Base-by-base conservation (phyloP, 2,888 invertebrate genomes). In the Calameuta filiformis region DNA sequence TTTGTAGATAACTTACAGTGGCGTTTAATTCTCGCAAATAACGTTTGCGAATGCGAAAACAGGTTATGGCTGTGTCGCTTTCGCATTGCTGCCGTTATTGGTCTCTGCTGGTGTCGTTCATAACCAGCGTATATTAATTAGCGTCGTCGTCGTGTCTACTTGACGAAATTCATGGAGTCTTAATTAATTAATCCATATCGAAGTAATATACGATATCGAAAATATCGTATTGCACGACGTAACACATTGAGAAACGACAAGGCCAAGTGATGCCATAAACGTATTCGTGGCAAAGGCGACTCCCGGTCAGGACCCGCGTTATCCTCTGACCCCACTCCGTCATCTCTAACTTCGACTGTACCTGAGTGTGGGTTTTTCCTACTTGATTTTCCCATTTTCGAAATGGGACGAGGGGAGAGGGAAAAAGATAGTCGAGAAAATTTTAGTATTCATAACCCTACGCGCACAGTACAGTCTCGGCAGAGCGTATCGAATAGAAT, bases 251-350 rank as follows among this genome's bases (percentile, higher is more conserved):
- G 86, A 86, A 87, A 88, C 85, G 86, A 83, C 40, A 83, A 86
- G 87, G 88, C 84, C 85, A 87, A 87, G 88, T 80, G 86, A 89
- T 87, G 85, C 81, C 85, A 86, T 90, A 89, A 89, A 89, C 87
- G 89, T 90, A 90, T 89, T 89, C 87, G 88, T 89, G 90, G 89
- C 90, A 90, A 89, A 90, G 89, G 89, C 86, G 87, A 83, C 85
- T 85, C 85, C 40, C 87, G 88, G 89, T 87, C 89, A 86, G 80
- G 89, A 90, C 90, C 89, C 89, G 86, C 85, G 90, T 90, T 90
- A 90, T 89, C 89, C 90, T 89, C 84, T 90, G 90, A 89, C 90
- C 90, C 87, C 85, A 86, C 89, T 88, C 89, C 87, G 87, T 88
- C 89, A 87, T 90, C 89, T 87, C 85, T 81, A 88, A 89, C 89